phyloP scores from a whole-genome alignment of 2,113 vertebrate genomes.

The Triplophysa rosa region DNA sequence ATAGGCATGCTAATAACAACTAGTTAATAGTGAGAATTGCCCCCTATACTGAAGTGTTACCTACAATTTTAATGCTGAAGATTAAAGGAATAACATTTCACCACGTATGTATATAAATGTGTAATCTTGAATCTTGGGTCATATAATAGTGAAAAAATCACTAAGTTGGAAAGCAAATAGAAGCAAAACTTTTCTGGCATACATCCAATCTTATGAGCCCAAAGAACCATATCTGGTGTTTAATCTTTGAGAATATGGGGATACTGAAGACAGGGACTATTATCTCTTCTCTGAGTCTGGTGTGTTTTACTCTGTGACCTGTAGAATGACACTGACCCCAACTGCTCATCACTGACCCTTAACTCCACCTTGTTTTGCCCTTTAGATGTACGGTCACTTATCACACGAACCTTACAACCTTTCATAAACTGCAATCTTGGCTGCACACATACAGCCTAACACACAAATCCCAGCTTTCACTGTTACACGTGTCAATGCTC shows the following conservation, averaged over 20 bases:
- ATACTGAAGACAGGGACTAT: not conserved
- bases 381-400: conserved; percentile 21
- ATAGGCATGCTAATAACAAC: no score
- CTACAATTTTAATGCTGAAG: no score
- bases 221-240: not conserved
- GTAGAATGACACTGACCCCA: not conserved
- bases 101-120: no score
- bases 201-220: not conserved
- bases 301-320: not conserved
- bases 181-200: not conserved
- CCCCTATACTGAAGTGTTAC: no score
- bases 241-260: conserved; percentile 5
- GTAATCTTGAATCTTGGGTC: no score
- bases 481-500: not conserved
- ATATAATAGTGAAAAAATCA: no score
- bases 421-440: not conserved
- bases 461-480: not conserved
- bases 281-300: not conserved
- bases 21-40: no score
- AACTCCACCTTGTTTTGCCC: conserved; percentile 30
- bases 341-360: not conserved
- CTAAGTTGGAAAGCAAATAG: no score
- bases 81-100: no score
- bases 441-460: not conserved
- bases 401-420: not conserved